These are phyloP conservation scores for Eulacestoma nigropectus DNA, from an alignment of 2,113 vertebrate species.

Conservation along the genomic window DNA sequence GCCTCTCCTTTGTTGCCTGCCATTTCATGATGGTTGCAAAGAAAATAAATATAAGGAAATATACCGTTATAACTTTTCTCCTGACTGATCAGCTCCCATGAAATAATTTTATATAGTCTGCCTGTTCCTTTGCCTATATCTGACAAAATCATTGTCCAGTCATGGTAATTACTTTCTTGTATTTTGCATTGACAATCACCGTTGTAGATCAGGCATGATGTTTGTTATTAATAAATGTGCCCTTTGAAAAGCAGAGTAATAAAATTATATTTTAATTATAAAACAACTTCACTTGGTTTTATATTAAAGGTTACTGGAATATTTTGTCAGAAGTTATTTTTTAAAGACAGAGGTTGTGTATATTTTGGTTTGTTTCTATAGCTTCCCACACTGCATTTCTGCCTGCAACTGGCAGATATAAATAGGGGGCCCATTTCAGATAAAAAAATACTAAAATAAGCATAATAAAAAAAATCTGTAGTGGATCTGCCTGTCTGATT, in stretches of 20 bases:
- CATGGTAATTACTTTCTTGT: background rate
- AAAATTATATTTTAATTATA: background rate
- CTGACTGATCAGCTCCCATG: background rate
- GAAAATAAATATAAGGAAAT: constrained; percentile 30
- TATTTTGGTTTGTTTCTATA: background rate
- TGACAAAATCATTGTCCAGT: background rate
- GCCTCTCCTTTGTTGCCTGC: background rate
- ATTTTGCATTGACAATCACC: background rate
- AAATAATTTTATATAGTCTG: background rate
- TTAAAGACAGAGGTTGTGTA: background rate
- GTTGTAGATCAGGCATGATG: background rate
- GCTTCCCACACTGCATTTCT: background rate
- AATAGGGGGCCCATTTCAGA: background rate
- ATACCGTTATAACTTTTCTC: background rate
- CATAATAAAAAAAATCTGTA: background rate
- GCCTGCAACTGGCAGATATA: background rate
- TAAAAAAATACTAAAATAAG: background rate
- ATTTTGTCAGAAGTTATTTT: background rate
- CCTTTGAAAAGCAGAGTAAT: background rate
- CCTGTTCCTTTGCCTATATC: background rate
- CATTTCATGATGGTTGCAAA: constrained; percentile 27
- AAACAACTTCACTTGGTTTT: background rate
- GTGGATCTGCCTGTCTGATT: background rate
- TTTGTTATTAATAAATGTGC: background rate
- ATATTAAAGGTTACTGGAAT: background rate